These are phyloP conservation scores for Formicarius rufipectus DNA, from an alignment of 2,113 vertebrate genomes.

Conservation along the genomic window DNA sequence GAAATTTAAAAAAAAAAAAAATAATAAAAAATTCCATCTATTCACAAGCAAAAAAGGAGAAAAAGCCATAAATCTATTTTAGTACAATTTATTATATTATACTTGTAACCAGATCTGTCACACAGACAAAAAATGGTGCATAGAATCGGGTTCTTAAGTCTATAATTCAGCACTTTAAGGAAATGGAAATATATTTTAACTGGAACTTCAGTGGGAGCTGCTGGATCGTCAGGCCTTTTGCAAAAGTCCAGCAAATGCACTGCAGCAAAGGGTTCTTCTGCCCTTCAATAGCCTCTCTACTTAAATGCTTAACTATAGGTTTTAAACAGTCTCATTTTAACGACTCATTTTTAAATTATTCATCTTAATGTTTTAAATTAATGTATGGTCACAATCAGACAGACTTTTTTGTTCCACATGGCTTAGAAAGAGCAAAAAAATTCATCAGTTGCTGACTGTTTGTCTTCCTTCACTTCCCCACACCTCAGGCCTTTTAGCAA, in stretches of 20 bases:
- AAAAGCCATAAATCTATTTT: constrained; percentile 19
- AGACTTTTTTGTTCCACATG: neutral
- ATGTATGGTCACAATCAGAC: fast-evolving
- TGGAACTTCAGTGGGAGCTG: neutral
- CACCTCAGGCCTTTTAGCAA: neutral
- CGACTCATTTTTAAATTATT: neutral
- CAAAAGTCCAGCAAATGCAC: neutral
- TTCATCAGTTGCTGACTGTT: neutral
- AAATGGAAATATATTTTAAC: neutral
- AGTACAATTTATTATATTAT: constrained; percentile 39
- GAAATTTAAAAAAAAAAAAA: neutral
- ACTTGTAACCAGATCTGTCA: constrained; percentile 27
- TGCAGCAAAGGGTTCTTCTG: neutral
- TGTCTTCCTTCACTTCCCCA: neutral
- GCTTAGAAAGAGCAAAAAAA: neutral
- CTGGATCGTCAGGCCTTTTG: neutral
- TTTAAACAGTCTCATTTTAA: neutral
- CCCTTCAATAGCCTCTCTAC: neutral
- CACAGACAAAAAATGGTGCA: constrained; percentile 7
- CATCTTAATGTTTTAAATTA: neutral
- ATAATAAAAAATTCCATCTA: neutral
- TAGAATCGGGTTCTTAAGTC: neutral
- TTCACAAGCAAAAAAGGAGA: constrained; percentile 9
- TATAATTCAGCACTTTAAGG: neutral
- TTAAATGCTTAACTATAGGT: neutral